Percentiles rank a stretch among this genome's conserved stretches.
phyloP scores from a whole-genome alignment of 2,113 vertebrate genomes.

The Prionailurus bengalensis region DNA sequence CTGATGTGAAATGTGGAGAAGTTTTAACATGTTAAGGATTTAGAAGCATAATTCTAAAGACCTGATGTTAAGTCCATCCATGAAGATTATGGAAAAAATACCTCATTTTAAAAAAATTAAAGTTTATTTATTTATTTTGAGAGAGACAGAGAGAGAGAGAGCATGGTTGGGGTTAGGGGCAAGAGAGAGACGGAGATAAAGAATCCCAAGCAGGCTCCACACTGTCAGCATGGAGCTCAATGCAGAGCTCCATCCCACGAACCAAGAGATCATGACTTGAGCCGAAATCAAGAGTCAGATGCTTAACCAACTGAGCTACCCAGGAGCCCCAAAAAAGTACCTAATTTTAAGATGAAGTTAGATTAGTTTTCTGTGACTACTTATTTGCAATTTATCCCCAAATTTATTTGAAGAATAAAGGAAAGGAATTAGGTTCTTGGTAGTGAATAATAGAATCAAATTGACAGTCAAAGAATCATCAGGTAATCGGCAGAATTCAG shows the following conservation, averaged over 20 bases:
- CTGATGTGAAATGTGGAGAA: not conserved
- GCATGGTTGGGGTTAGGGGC: too few species aligned
- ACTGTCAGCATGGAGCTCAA: too few species aligned
- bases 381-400: constrained; percentile 11
- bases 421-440: not conserved
- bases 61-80: not conserved
- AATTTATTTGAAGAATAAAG: constrained; percentile 48
- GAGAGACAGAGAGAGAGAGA: too few species aligned
- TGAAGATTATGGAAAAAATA: not conserved
- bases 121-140: too few species aligned
- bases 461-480: not conserved
- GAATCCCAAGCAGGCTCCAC: too few species aligned
- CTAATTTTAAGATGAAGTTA: constrained; percentile 10
- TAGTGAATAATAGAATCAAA: constrained; percentile 3
- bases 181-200: too few species aligned
- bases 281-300: too few species aligned
- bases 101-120: not conserved
- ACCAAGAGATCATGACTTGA: too few species aligned
- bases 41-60: not conserved
- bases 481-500: constrained; percentile 26
- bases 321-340: not conserved
- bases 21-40: not conserved
- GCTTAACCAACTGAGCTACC: too few species aligned
- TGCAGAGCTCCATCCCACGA: too few species aligned
- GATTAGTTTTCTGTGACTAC: not conserved